Percentiles rank a stretch among this genome's conserved stretches.
These are phyloP conservation scores for Dendrocopos noguchii DNA, from an alignment of 2,113 vertebrate genomes.

Conservation along the genomic window DNA sequence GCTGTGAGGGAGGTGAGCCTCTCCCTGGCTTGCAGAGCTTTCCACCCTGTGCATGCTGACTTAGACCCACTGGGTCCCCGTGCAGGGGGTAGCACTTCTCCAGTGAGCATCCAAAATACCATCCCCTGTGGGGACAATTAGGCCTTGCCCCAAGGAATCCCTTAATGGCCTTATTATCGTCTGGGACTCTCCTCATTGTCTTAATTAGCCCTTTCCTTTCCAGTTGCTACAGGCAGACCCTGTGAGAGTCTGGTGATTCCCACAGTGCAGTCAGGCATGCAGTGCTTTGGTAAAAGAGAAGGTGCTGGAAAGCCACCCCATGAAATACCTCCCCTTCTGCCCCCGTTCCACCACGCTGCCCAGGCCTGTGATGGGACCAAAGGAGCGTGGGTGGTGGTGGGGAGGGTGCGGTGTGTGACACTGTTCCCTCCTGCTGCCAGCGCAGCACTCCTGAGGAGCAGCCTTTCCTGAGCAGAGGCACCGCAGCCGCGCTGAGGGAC, in stretches of 20 bases:
- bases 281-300: not conserved
- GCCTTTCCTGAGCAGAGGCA: not conserved
- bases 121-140: not conserved
- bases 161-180: constrained; percentile 41
- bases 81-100: not conserved
- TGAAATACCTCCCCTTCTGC: not conserved
- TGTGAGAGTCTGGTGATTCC: not conserved
- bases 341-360: rapidly evolving
- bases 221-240: not conserved
- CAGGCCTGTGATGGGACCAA: not conserved
- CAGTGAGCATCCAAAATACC: not conserved
- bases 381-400: rapidly evolving
- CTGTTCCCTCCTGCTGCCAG: rapidly evolving
- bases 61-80: not conserved
- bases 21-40: not conserved
- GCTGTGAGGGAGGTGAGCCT: rapidly evolving
- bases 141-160: not conserved
- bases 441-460: not conserved
- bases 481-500: rapidly evolving
- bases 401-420: rapidly evolving
- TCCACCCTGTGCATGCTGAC: too few relatives aligned
- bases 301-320: constrained; percentile 4
- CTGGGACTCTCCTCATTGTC: constrained; percentile 5
- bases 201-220: constrained; percentile 23
- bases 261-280: not conserved